Evolutionary conservation across 2,888 invertebrate species (phyloP).

Genomic region (Tetropium fuscum): DNA sequence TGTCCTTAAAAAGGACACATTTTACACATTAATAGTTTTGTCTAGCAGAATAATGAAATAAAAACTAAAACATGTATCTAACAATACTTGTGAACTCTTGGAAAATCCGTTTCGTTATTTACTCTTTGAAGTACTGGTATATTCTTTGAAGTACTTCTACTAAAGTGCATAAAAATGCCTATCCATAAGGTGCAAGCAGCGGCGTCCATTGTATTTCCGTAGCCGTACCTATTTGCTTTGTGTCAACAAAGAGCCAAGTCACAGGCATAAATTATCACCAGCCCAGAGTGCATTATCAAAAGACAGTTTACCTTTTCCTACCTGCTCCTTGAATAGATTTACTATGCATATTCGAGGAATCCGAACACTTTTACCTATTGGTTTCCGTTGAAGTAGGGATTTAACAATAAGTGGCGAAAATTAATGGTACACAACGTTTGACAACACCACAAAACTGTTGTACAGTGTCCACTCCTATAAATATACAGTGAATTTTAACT

Average conservation of each 20-base stretch:
- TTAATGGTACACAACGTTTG: constrained; percentile 8
- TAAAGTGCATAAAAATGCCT: too few relatives aligned
- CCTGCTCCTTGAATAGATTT: constrained; percentile 33
- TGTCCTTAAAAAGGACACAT: too few relatives aligned
- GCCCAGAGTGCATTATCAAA: constrained; percentile 3
- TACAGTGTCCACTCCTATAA: too few relatives aligned
- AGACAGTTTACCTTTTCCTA: constrained; percentile 31
- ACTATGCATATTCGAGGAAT: constrained; percentile 33
- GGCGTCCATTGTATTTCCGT: neutral
- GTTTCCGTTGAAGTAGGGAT: neutral
- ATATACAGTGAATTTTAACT: too few relatives aligned
- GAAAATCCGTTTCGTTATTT: too few relatives aligned
- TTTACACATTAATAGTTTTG: too few relatives aligned
- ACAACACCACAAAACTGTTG: constrained; percentile 5
- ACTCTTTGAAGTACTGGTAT: too few relatives aligned
- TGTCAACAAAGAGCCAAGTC: constrained; percentile 18
- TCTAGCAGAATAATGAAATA: too few relatives aligned
- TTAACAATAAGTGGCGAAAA: neutral
- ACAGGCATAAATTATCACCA: constrained; percentile 32
- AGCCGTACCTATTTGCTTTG: constrained; percentile 3
- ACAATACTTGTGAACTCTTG: too few relatives aligned
- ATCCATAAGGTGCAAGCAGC: neutral
- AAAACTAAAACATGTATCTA: too few relatives aligned
- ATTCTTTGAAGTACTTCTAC: too few relatives aligned
- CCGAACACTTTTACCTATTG: constrained; percentile 10